Percentiles rank a stretch among this genome's conserved stretches.
Evolutionary conservation across 2,113 vertebrate species (phyloP).

Genomic region (Alexandromys fortis): DNA sequence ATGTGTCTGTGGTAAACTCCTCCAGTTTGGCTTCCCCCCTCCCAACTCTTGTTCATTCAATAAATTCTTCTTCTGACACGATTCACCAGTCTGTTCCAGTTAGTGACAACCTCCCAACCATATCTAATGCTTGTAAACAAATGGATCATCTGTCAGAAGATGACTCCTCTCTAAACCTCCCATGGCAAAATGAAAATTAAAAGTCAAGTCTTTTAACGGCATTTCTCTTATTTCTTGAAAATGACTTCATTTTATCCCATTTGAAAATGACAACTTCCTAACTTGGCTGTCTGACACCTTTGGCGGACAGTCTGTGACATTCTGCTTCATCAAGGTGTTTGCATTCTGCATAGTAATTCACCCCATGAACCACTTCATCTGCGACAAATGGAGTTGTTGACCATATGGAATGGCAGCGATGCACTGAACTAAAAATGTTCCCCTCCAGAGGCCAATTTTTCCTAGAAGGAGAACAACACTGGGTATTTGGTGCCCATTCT

Average conservation of each 20-base stretch:
- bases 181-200: constrained; percentile 74
- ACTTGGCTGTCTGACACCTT: not conserved
- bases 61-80: not conserved
- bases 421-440: not conserved
- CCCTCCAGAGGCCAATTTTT: not conserved
- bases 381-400: not conserved
- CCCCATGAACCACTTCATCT: not conserved
- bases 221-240: constrained; percentile 74
- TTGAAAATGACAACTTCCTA: not conserved
- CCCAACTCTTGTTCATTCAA: not conserved
- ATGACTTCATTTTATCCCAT: not conserved
- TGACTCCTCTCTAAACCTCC: constrained; percentile 64
- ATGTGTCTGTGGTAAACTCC: not conserved
- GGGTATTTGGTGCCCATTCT: not conserved
- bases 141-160: constrained; percentile 67
- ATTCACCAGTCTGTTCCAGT: not conserved
- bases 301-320: not conserved
- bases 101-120: not conserved
- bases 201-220: not conserved
- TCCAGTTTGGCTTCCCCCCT: not conserved
- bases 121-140: constrained; percentile 34
- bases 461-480: not conserved
- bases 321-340: not conserved
- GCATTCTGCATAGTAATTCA: not conserved
- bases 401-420: not conserved